Percentiles rank a stretch among this genome's conserved stretches.
Evolutionary conservation across 2,797 vertebrate species (phyloP).

Genomic region (Moxostoma hubbsi): DNA sequence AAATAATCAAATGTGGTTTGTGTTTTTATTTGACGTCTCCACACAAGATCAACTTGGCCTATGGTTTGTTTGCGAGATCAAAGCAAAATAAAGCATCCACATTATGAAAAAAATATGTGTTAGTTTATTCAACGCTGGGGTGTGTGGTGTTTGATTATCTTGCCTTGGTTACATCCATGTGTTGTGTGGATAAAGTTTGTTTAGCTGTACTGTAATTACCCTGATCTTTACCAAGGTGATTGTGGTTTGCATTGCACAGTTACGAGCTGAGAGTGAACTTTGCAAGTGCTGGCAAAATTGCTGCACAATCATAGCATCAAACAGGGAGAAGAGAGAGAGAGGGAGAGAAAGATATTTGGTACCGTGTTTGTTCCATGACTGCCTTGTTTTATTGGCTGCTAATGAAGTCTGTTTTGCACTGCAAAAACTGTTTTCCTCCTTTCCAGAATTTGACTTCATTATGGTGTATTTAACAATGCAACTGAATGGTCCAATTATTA

Average conservation of each 20-base stretch:
- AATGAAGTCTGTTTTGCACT: constrained; percentile 6
- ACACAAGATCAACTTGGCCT: no score
- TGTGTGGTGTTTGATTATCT: constrained; percentile 25
- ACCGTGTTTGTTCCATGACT: constrained; percentile 19
- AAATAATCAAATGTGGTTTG: no score
- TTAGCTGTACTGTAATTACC: background rate
- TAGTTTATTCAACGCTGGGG: constrained; percentile 27
- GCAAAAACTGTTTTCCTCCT: no score
- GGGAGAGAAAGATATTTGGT: background rate
- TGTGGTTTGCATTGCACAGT: constrained; percentile 31
- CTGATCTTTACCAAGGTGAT: constrained; percentile 25
- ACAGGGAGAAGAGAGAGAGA: no score
- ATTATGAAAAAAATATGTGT: background rate
- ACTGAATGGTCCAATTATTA: background rate
- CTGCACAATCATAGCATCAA: background rate
- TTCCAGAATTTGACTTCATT: background rate
- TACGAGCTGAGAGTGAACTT: constrained; percentile 33
- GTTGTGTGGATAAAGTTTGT: constrained; percentile 21
- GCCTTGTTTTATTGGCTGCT: constrained; percentile 36
- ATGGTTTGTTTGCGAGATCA: no score
- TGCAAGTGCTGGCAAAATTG: background rate
- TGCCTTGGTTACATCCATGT: background rate
- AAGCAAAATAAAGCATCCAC: constrained; percentile 1
- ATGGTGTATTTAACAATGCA: background rate
- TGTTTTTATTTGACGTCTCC: no score